Evolutionary conservation across 2,888 invertebrate species (phyloP), one percentile per base, ranked within the genome.

Genomic region (Drosophila testacea): DNA sequence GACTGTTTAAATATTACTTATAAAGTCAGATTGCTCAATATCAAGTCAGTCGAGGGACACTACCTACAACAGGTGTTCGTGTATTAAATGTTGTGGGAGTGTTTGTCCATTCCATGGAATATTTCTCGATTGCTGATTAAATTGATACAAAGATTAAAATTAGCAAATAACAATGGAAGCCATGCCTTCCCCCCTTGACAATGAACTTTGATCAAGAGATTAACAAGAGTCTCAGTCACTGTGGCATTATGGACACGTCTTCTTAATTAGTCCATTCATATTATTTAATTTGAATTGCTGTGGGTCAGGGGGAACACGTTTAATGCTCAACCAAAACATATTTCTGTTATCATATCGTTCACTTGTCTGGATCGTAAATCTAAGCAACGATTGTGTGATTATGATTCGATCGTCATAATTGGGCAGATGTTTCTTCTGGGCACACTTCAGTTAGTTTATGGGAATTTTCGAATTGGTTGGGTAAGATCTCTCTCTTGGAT

Each of bases 191-290:
- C 42, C 54, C 60, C 36, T 65, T 60, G 73, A 69, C 73, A 83
- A 70, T 83, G 81, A 77, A 83, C 87, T 57, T 81, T 81, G 79
- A 55, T 54, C 56, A 30, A 39, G 48, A 62, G 66, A 73, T 69
- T 65, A 69, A 46, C 6, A n/a, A 6, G 56, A 48, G 27, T 48
- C 36, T 44, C 36, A 52, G 10, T 9, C 6, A n/a, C 11, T 22
- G 30, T 9, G 34, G 38, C 5, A 54, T 42, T 22, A 48, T 42
- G 47, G 52, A 75, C 63, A 75, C 71, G 77, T 76, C 39, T 56
- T 28, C 54, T 47, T 39, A 52, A 69, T 69, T 54, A 54, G 47
- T 22, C 11, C 28, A 47, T 27, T 36, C 11, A 28, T 39, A n/a
- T 22, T 27, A 6, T 11, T 16, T 46, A 38, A 38, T 52, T 61